Conservation (phyloP, 2,888 invertebrate genomes). For the Ichneumon xanthorius region DNA sequence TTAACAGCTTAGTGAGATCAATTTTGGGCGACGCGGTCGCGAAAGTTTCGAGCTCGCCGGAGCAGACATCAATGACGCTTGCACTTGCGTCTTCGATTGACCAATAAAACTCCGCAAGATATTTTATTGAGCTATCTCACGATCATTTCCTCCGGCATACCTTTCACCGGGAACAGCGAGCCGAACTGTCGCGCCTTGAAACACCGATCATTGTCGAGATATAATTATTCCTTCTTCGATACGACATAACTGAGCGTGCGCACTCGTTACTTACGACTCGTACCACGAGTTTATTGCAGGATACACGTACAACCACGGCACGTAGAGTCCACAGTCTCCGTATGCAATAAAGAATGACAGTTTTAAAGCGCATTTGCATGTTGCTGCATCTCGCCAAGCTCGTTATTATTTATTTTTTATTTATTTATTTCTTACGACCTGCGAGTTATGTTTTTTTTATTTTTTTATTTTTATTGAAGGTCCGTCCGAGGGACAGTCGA, state of each 20-base stretch:
- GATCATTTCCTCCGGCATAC: conserved; percentile 36
- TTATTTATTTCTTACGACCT: background rate
- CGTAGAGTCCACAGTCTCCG: conserved; percentile 19
- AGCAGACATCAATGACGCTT: too few relatives aligned
- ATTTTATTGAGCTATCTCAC: conserved; percentile 38
- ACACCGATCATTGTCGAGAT: conserved; percentile 66
- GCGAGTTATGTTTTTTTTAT: background rate
- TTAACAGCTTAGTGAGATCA: background rate
- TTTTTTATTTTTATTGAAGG: background rate
- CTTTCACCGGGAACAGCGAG: conserved; percentile 54
- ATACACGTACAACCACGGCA: conserved; percentile 13
- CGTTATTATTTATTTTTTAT: conserved; percentile 17
- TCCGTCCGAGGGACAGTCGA: background rate
- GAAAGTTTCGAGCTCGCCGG: background rate
- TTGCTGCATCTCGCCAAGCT: background rate
- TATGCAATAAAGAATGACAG: conserved; percentile 30
- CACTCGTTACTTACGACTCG: conserved; percentile 9
- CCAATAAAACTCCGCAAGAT: conserved; percentile 15
- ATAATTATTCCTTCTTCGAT: conserved; percentile 36
- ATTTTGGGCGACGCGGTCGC: background rate
- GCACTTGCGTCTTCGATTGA: conserved; percentile 9
- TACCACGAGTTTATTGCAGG: conserved; percentile 21
- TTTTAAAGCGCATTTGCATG: conserved; percentile 34
- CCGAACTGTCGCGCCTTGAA: conserved; percentile 59
- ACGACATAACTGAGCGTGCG: background rate